These are phyloP conservation scores for Tetrao urogallus DNA, from an alignment of 2,113 vertebrate genomes.

Conservation along the genomic window DNA sequence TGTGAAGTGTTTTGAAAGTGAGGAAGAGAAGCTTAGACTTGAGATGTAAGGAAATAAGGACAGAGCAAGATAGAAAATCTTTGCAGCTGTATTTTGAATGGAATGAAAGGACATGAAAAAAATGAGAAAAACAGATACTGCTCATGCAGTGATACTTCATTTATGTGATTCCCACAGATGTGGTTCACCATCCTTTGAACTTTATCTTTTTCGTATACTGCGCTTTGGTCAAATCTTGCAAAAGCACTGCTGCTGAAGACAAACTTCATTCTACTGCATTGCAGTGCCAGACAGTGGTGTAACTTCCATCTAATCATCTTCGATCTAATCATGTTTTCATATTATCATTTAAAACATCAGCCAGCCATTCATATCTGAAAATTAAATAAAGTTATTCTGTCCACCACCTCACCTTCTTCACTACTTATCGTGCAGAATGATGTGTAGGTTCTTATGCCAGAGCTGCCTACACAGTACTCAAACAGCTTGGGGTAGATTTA, in stretches of 20 bases:
- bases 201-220: constrained; percentile 13
- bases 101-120: background rate
- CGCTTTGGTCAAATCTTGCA: background rate
- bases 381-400: background rate
- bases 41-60: background rate
- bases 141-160: background rate
- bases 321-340: background rate
- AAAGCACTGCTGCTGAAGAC: background rate
- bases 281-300: background rate
- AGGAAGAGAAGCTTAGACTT: background rate
- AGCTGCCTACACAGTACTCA: background rate
- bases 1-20: background rate
- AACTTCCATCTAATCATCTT: background rate
- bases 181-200: constrained; percentile 14
- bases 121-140: background rate
- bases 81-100: constrained; percentile 4
- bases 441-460: background rate
- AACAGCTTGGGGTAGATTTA: background rate
- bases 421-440: background rate
- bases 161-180: background rate
- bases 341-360: constrained; percentile 16
- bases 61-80: background rate
- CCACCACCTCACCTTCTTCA: background rate
- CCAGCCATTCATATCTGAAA: background rate
- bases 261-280: background rate